Evolutionary conservation across 2,113 vertebrate genomes (phyloP), one percentile per base, ranked within the genome.

Genomic region (Mirza zaza): DNA sequence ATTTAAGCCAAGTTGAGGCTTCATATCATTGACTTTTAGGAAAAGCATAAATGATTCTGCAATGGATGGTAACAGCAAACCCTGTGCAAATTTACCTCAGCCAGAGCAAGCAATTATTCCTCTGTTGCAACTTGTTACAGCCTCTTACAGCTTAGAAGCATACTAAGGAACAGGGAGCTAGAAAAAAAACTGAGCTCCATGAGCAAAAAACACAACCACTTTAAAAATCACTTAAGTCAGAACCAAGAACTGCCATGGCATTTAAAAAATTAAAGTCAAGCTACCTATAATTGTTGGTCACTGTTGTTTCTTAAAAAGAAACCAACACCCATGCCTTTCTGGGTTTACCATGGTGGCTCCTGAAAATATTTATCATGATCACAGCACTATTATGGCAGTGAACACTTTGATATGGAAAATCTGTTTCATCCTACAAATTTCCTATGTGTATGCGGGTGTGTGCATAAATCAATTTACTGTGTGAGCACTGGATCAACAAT

Each of bases 121-220:
- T 84, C 92, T 96, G 23, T 3, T 83, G 76, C 82, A 21, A 86
- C 50, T 96, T 94, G 50, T 94, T 91, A 86, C 1, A 50, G 84
- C 50, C 20, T 80, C 29, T 82, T 96, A 42, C 61, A 92, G 95
- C 32, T 82, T 96, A 90, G 71, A 96, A 96, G 48, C 45, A 84
- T 93, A 91, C 50, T 23, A 32, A 97, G 39, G 75, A 96, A 95
- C 15, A 87, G 18, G 32, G 11, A 90, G 4, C 42, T 68, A 59
- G 9, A 5, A 42, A 76, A 95, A 90, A 87, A 88, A 84, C 8
- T 8, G 5, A 96, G 20, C 23, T 86, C 34, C 68, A 90, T 20
- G 32, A 91, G 27, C 25, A 65, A 90, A 90, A 63, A 90, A 85
- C 8, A 36, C 0, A 70, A 79, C 59, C 3, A 59, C 71, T 73